Conservation (phyloP, 2,888 invertebrate species). For the Idaea aversata region DNA sequence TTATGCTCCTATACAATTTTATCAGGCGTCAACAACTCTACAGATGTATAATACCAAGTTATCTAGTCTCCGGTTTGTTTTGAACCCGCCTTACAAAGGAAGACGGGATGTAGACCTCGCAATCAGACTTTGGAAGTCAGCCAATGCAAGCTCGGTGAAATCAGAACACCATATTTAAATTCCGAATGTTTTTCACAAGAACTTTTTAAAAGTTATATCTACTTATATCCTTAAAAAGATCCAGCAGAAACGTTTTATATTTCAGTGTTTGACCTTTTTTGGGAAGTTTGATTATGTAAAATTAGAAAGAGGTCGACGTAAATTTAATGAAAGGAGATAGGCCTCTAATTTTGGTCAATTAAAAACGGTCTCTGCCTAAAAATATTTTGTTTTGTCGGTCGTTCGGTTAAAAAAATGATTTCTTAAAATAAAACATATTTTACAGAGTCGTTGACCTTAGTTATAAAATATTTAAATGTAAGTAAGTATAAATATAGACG, state of each 20-base stretch:
- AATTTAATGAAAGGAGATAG: background rate
- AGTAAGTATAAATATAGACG: too few relatives aligned
- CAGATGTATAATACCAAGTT: background rate
- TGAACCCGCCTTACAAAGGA: slow-evolving; percentile 1
- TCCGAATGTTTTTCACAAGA: background rate
- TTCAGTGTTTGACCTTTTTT: background rate
- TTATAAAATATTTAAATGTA: too few relatives aligned
- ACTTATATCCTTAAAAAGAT: slow-evolving; percentile 3
- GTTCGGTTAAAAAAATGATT: background rate
- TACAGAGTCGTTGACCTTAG: too few relatives aligned
- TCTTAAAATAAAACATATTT: too few relatives aligned
- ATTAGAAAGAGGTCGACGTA: background rate
- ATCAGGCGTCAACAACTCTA: background rate
- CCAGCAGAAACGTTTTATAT: background rate
- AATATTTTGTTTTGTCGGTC: background rate
- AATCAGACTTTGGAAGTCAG: slow-evolving; percentile 26
- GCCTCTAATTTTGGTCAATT: background rate
- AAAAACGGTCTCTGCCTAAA: background rate
- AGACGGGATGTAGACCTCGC: slow-evolving; percentile 13
- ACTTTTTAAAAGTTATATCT: slow-evolving; percentile 6
- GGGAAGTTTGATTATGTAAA: background rate
- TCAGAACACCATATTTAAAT: slow-evolving; percentile 16
- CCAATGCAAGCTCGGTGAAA: slow-evolving; percentile 19
- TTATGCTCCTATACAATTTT: too few relatives aligned
- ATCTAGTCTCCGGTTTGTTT: background rate